Conservation (phyloP, 2,888 invertebrate genomes). For the Pyrrhosoma nymphula region DNA sequence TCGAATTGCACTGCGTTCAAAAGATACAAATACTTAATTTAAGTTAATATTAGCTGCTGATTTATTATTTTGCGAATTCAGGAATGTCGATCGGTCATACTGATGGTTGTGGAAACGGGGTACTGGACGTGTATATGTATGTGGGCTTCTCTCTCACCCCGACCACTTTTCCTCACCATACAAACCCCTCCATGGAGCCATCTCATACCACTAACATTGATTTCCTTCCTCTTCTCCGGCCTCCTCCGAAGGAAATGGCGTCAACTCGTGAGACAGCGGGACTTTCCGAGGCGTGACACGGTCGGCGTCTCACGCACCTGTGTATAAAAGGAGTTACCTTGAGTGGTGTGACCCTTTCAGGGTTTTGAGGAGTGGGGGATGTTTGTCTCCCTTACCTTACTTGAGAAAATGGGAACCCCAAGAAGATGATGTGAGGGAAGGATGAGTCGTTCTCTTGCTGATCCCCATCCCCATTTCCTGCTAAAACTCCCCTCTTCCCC, state of each 20-base stretch:
- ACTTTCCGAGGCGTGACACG: constrained; percentile 33
- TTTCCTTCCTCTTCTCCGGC: background rate
- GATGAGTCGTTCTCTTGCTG: background rate
- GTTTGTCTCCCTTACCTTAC: background rate
- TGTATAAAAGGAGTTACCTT: background rate
- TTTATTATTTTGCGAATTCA: no score
- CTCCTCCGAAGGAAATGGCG: background rate
- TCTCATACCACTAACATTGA: background rate
- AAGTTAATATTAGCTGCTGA: no score
- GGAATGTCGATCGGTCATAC: no score
- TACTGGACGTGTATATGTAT: background rate
- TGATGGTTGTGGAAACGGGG: background rate
- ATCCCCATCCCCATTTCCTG: background rate
- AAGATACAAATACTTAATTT: no score
- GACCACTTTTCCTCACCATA: background rate
- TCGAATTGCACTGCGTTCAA: no score
- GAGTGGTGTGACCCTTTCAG: constrained; percentile 37
- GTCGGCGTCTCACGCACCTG: constrained; percentile 51
- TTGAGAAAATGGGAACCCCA: background rate
- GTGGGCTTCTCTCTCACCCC: background rate
- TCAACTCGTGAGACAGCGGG: background rate
- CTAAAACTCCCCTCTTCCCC: background rate
- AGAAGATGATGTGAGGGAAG: background rate
- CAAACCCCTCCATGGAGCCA: background rate
- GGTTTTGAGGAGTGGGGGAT: background rate